Percentiles rank a stretch among this genome's conserved stretches.
These are phyloP conservation scores for Ganaspis sp. DNA, from an alignment of 1,140 invertebrate species.

Conservation along the genomic window DNA sequence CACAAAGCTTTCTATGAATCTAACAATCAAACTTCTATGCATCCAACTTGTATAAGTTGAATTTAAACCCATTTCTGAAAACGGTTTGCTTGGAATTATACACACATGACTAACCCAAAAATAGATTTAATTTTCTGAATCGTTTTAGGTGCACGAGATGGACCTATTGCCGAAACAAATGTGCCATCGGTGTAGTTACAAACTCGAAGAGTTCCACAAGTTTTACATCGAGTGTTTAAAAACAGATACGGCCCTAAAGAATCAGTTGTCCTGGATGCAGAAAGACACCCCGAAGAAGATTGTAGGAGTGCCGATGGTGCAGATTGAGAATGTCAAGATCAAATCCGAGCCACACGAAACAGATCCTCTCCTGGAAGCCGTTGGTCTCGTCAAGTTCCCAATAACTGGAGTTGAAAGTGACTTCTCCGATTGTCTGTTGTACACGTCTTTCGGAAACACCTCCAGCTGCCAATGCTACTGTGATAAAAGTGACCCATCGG, in stretches of 20 bases:
- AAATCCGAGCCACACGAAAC: conserved; percentile 65
- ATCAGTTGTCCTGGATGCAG: conserved; percentile 72
- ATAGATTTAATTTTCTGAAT: background rate
- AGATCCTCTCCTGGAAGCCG: conserved; percentile 49
- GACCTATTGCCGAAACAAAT: conserved; percentile 73
- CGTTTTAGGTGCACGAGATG: conserved; percentile 70
- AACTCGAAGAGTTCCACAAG: conserved; percentile 70
- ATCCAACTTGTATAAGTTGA: too few species aligned
- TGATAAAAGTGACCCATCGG: conserved; percentile 42
- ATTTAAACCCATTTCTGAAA: too few species aligned
- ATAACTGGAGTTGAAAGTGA: conserved; percentile 27
- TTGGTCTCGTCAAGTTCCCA: conserved; percentile 35
- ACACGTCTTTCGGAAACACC: conserved; percentile 43
- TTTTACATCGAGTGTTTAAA: conserved; percentile 69
- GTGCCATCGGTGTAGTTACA: conserved; percentile 71
- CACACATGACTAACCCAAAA: too few species aligned
- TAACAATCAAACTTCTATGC: too few species aligned
- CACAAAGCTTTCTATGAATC: too few species aligned
- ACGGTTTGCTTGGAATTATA: too few species aligned
- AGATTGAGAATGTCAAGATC: conserved; percentile 67
- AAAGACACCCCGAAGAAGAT: conserved; percentile 53
- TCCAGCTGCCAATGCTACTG: conserved; percentile 56
- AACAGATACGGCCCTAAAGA: conserved; percentile 66
- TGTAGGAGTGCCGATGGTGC: conserved; percentile 67
- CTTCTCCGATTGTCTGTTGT: conserved; percentile 37